phyloP scores from a whole-genome alignment of 2,113 vertebrate genomes.

The Serilophus lunatus region DNA sequence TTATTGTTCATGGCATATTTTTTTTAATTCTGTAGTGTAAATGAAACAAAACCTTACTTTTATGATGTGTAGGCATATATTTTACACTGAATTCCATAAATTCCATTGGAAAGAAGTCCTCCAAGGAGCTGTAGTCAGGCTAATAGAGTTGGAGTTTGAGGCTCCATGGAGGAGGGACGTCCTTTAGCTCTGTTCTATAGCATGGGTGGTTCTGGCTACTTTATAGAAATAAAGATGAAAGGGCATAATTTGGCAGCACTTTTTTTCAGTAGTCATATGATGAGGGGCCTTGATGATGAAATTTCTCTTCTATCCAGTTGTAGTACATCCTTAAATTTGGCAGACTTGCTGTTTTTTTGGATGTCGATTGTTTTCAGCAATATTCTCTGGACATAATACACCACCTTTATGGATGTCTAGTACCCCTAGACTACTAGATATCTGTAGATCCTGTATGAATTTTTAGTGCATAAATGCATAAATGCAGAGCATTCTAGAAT shows the following conservation, averaged over 20 bases:
- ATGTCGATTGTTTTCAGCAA: neutral
- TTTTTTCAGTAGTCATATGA: neutral
- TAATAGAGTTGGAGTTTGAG: constrained; percentile 5
- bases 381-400: neutral
- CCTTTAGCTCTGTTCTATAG: neutral
- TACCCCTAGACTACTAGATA: neutral
- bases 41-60: neutral
- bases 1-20: neutral
- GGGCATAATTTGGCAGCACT: neutral
- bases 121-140: neutral
- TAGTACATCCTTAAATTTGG: neutral
- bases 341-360: neutral
- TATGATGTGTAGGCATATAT: constrained; percentile 11
- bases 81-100: constrained; percentile 44
- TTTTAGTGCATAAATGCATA: neutral
- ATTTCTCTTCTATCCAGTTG: neutral
- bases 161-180: neutral
- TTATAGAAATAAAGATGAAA: neutral
- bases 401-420: neutral
- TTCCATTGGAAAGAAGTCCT: neutral
- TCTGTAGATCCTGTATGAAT: neutral
- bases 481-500: neutral
- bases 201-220: neutral
- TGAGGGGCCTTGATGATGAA: neutral
- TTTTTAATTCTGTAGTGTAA: neutral